phyloP scores from a whole-genome alignment of 1,140 invertebrate species.

The Pachyrhynchus sulphureomaculatus region DNA sequence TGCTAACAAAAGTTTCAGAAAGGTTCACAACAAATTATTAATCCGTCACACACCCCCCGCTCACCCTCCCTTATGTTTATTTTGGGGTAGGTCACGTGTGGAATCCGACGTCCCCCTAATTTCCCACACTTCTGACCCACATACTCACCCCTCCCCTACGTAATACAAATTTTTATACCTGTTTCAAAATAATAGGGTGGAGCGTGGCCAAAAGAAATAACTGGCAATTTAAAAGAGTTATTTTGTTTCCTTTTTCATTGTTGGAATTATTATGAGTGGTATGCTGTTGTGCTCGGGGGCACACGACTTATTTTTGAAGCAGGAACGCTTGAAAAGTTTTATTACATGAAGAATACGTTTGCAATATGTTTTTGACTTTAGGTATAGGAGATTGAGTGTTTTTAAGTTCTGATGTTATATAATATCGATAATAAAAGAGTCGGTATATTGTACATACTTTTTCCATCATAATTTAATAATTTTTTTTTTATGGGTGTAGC shows the following conservation, averaged over 20 bases:
- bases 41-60: no score
- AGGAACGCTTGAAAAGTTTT: not conserved
- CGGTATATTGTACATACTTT: no score
- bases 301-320: not conserved
- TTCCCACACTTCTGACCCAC: conserved; percentile 5
- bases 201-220: conserved; percentile 1
- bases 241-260: conserved; percentile 2
- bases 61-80: not conserved
- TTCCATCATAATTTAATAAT: no score
- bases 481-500: no score
- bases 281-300: not conserved
- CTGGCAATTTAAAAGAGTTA: not conserved
- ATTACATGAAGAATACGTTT: not conserved
- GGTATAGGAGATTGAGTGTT: no score
- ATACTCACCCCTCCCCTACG: not conserved
- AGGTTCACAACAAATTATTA: no score
- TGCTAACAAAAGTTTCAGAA: no score
- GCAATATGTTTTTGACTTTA: not conserved
- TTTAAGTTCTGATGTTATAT: no score
- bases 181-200: conserved; percentile 2
- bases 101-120: not conserved
- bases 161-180: conserved; percentile 1
- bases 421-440: no score
- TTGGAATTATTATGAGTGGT: not conserved
- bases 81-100: not conserved